Evolutionary conservation across 2,888 invertebrate genomes (phyloP).

Genomic region (Sarcophaga carnaria): DNA sequence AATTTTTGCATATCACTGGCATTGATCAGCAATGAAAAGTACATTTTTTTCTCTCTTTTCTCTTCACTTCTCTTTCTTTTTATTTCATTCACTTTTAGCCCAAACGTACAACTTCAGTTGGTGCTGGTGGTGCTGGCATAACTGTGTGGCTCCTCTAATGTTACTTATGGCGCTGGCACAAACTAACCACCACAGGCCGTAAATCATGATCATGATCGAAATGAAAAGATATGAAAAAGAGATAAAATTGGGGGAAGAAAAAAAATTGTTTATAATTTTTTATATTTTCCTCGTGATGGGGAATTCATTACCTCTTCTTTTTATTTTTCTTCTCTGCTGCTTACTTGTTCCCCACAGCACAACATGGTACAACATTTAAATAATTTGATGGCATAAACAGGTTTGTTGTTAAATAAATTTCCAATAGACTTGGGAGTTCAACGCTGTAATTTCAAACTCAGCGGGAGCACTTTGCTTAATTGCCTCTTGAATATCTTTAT

Average conservation of each 20-base stretch:
- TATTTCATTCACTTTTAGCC: background rate
- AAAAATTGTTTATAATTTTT: constrained; percentile 45
- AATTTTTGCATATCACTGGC: constrained; percentile 66
- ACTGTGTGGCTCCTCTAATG: constrained; percentile 1
- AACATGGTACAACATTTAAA: constrained; percentile 60
- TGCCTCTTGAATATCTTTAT: constrained; percentile 68
- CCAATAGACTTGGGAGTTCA: constrained; percentile 66
- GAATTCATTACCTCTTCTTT: constrained; percentile 1
- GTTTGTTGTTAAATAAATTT: constrained; percentile 66
- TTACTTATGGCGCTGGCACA: constrained; percentile 36
- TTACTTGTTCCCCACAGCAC: background rate
- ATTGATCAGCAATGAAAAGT: constrained; percentile 52
- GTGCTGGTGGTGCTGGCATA: too few relatives aligned
- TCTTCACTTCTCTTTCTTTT: background rate
- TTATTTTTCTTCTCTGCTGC: constrained; percentile 15
- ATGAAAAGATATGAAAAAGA: constrained; percentile 57
- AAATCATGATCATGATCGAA: constrained; percentile 66
- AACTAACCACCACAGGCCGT: constrained; percentile 48
- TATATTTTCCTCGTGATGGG: too few relatives aligned
- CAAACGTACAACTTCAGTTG: too few relatives aligned
- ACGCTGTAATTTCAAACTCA: constrained; percentile 69
- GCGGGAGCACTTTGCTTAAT: constrained; percentile 70
- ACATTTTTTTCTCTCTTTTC: constrained; percentile 17
- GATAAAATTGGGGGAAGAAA: constrained; percentile 13
- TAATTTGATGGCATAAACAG: constrained; percentile 67